Evolutionary conservation across 35 echinoderm and acorn worm species (phyloP), one percentile per base, ranked within the genome.

Genomic region (Anneissia japonica): DNA sequence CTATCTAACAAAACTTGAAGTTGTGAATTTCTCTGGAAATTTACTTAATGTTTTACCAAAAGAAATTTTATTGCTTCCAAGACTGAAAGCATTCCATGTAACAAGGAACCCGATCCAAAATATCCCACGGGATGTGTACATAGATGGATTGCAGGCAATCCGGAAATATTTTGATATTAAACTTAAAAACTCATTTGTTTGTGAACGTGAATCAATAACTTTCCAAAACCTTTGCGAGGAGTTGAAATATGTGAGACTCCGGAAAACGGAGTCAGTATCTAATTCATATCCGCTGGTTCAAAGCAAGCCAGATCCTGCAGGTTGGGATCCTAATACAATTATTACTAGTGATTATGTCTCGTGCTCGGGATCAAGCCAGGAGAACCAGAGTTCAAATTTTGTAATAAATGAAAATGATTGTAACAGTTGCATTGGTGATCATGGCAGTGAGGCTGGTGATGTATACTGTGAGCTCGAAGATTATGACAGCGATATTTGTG

Each of bases 261-360:
- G 51, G 7, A 64, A 64, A 26, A 26, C 21, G 26, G 51, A 16
- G 2, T 26, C 51, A 19, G 51, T 43, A 14, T 43, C 40, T 43
- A 43, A 43, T 43, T 4, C 4, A 6, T 14, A 43, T 14, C 51
- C 10, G 21, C 26, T 64, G 51, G 2, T 14, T 26, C 51, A 64
- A 23, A 64, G 51, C 19, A 64, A 64, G 21, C 10, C 9, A 26
- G 1, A 64, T 64, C 51, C 7, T 64, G 51, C 51, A 19, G 51
- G 51, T 16, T 64, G 7, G 51, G 51, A 64, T 64, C 10, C 19
- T 64, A 6, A 64, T 26, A 77, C 75, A 16, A 74, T 88, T 34
- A 86, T 89, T 17, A 93, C 95, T 12, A 93, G 95, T 84, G 91
- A 97, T 73, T 93, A 97, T 90, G 95, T 89, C 6, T 93, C 91